Conservation (phyloP, 2,888 invertebrate genomes). For the Drosophila mulleri region DNA sequence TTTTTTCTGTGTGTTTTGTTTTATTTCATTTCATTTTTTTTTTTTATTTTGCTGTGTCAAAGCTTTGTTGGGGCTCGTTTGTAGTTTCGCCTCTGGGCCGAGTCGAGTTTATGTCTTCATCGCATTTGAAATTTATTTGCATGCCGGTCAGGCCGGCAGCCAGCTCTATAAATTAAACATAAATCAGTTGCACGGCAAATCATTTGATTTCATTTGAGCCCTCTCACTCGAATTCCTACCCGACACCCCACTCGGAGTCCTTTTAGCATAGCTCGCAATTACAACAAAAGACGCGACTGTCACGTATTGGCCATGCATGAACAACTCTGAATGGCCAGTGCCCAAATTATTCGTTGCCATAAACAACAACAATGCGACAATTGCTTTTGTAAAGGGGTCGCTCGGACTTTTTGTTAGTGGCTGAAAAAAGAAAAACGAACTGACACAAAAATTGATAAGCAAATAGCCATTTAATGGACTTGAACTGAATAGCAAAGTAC, state of each 20-base stretch:
- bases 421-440: conserved; percentile 21
- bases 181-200: conserved; percentile 76
- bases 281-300: conserved; percentile 57
- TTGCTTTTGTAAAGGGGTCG: conserved; percentile 38
- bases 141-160: conserved; percentile 72
- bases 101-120: conserved; percentile 75
- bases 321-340: conserved; percentile 33
- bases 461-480: conserved; percentile 74
- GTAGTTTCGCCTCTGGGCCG: conserved; percentile 53
- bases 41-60: conserved; percentile 22
- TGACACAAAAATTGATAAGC: conserved; percentile 70
- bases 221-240: conserved; percentile 27
- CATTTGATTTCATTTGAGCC: conserved; percentile 73
- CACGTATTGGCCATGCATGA: conserved; percentile 63
- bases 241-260: neutral
- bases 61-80: conserved; percentile 49
- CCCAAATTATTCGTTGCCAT: conserved; percentile 51
- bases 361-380: conserved; percentile 61
- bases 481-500: conserved; percentile 62
- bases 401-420: too few species aligned
- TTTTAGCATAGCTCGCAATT: conserved; percentile 31
- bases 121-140: conserved; percentile 70
- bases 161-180: conserved; percentile 78
- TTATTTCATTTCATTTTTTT: neutral
- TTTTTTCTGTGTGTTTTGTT: conserved; percentile 31